phyloP scores from a whole-genome alignment of 2,113 vertebrate species.

The Sander lucioperca region DNA sequence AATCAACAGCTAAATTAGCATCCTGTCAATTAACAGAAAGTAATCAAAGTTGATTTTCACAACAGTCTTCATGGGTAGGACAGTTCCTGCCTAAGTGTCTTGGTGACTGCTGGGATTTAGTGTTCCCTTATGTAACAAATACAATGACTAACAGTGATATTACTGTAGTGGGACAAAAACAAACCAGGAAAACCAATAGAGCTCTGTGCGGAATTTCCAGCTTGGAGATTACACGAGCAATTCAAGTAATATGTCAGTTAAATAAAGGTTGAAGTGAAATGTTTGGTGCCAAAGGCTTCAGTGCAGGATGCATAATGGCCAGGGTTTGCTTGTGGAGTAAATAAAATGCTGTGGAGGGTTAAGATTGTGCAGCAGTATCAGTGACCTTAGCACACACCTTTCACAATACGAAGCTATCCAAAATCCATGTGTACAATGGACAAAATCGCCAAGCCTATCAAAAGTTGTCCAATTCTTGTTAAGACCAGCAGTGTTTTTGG shows the following conservation, averaged over 20 bases:
- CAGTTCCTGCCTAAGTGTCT: slow-evolving; percentile 76
- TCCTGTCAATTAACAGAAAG: slow-evolving; percentile 65
- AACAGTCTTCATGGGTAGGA: slow-evolving; percentile 39
- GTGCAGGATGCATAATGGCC: slow-evolving; percentile 40
- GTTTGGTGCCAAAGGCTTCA: slow-evolving; percentile 24
- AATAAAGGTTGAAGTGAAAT: slow-evolving; percentile 65
- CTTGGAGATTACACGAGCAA: slow-evolving; percentile 60
- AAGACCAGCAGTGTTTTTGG: background rate
- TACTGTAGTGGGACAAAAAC: background rate
- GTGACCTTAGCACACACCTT: background rate
- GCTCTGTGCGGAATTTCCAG: slow-evolving; percentile 71
- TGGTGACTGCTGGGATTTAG: slow-evolving; percentile 79
- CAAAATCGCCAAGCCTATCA: background rate
- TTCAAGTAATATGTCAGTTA: slow-evolving; percentile 61
- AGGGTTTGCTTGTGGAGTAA: slow-evolving; percentile 34
- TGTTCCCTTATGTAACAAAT: slow-evolving; percentile 83
- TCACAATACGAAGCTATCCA: background rate
- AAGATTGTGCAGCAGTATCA: background rate
- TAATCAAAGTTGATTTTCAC: slow-evolving; percentile 65
- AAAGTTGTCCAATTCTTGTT: background rate
- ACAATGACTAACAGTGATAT: slow-evolving; percentile 79
- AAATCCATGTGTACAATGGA: slow-evolving; percentile 2
- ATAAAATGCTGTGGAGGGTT: slow-evolving; percentile 26
- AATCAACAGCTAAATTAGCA: slow-evolving; percentile 62
- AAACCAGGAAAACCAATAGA: slow-evolving; percentile 35